phyloP scores from a whole-genome alignment of 2,113 vertebrate species.

The Morphnarchus princeps region DNA sequence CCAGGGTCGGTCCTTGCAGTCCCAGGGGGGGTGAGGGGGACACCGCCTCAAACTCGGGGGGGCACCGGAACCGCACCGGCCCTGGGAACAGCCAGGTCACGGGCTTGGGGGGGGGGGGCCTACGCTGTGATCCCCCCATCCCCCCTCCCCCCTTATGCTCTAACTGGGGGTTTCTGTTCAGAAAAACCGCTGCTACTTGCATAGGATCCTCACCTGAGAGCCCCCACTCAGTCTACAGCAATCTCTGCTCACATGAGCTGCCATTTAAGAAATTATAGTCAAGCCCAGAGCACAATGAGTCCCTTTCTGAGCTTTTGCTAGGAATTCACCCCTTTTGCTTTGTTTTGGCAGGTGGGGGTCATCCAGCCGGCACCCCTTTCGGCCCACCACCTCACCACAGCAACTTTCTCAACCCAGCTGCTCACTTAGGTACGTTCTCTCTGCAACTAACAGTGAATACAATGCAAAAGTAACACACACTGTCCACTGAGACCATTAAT shows the following conservation, averaged over 20 bases:
- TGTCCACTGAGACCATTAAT: neutral
- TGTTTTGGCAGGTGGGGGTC: slow-evolving; percentile 81
- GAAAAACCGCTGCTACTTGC: neutral
- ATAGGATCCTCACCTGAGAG: neutral
- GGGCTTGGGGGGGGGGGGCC: no score
- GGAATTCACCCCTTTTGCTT: slow-evolving; percentile 5
- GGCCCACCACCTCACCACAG: slow-evolving; percentile 90
- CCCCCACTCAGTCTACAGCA: neutral
- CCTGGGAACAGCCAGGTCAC: no score
- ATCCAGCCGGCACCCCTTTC: slow-evolving; percentile 86
- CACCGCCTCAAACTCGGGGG: no score
- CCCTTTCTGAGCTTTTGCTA: neutral
- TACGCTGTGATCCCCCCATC: no score
- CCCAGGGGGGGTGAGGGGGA: no score
- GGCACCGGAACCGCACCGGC: no score
- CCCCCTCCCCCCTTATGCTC: neutral
- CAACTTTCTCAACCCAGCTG: slow-evolving; percentile 90
- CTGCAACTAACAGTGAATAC: neutral
- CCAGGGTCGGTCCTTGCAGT: no score
- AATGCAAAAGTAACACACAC: neutral
- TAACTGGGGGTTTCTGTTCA: neutral
- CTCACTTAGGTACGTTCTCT: slow-evolving; percentile 85
- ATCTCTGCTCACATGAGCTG: neutral
- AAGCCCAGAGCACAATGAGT: neutral
- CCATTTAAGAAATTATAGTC: neutral